Base-by-base conservation (phyloP, 2,888 invertebrate species). In the Tinea semifulvella region DNA sequence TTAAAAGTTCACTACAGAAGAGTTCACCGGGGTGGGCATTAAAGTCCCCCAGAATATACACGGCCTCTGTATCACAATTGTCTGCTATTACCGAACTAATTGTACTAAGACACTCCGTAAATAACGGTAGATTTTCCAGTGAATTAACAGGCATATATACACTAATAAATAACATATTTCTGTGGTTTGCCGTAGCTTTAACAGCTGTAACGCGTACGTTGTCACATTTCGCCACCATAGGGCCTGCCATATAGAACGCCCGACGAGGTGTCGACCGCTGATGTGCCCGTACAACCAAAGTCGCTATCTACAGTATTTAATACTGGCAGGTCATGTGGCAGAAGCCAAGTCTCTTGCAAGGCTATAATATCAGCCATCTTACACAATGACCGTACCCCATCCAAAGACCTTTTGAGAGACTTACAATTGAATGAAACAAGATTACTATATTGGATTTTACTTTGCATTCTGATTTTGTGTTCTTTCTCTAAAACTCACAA, bases 41-140 rank as follows among this genome's bases (percentile, higher is more conserved):
- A 18, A 46, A 46, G 16, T 46, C 46, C 20, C 46, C 42, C 18
- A 46, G 25, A 4, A 35, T 16, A 25, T 31, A 42, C 2, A 31
- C 46, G 10, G 36, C 31, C 13, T 48, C 48, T 1, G 43, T 25
- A 20, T 44, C 35, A 17, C n/a, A 20, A 8, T 27, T 43, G n/a
- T n/a, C n/a, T n/a, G 48, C 45, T 10, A 47, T 40, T 11, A 50
- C 46, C 2, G 47, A 42, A 44, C 31, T 20, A 3, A 50, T 31
- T 13, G 25, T 16, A 26, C 48, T 20, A 11, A 50, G 13, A 27
- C 46, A 46, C 3, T 28, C 18, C 1, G 46, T 39, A 25, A 49
- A 49, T 14, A 40, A 18, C 2, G 43, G 17, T 16, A 20, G 16
- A 20, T 27, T 42, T 18, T 28, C 45, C 19, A 1, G 11, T 39